Percentiles rank a stretch among this genome's conserved stretches.
phyloP scores from a whole-genome alignment of 2,797 vertebrate species.

The Limosa lapponica region DNA sequence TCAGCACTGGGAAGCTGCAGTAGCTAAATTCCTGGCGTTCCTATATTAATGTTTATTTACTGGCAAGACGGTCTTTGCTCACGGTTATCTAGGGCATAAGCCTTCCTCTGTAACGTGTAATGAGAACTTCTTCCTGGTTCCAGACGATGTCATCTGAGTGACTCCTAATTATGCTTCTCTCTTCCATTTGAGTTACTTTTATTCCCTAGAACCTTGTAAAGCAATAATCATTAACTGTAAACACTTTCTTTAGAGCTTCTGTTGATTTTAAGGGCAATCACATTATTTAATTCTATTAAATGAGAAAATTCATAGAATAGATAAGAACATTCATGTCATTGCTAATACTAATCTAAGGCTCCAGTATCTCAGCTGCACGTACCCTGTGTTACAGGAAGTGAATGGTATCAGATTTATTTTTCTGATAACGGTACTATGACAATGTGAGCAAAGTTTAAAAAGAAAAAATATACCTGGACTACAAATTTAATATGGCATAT shows the following conservation, averaged over 20 bases:
- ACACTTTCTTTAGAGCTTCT: neutral
- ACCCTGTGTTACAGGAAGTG: neutral
- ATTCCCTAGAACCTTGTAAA: neutral
- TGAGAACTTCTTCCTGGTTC: neutral
- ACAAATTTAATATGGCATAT: neutral
- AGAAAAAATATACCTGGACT: neutral
- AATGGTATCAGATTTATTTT: neutral
- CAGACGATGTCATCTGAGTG: neutral
- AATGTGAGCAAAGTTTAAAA: neutral
- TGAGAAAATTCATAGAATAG: neutral
- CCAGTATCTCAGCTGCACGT: neutral
- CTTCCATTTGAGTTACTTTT: neutral
- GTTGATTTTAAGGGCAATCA: neutral
- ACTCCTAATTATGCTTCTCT: neutral
- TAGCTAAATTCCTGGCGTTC: neutral
- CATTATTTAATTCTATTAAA: neutral
- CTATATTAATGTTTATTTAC: neutral
- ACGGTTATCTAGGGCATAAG: neutral
- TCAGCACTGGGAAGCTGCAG: neutral
- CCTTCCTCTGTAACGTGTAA: neutral
- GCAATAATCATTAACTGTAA: neutral
- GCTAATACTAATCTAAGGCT: neutral
- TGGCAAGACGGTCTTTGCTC: neutral
- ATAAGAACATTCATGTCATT: neutral
- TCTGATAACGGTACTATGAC: neutral